phyloP scores from a whole-genome alignment of 2,888 invertebrate genomes.

The Augiades crinisus region DNA sequence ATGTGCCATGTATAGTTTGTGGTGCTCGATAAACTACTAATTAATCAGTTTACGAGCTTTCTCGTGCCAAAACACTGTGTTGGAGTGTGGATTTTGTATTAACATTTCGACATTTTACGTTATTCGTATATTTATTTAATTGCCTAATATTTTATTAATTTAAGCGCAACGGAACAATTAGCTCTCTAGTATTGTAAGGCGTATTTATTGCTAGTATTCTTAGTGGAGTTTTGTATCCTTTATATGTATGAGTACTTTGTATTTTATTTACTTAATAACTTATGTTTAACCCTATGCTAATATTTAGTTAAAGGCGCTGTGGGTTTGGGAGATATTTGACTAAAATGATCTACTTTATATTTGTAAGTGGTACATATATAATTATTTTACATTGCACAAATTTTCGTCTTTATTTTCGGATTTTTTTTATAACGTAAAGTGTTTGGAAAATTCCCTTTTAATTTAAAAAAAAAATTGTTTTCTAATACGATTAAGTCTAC shows the following conservation, averaged over 20 bases:
- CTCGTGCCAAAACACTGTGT: slow-evolving; percentile 48
- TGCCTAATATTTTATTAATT: slow-evolving; percentile 37
- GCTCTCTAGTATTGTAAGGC: slow-evolving; percentile 63
- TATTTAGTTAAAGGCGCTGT: slow-evolving; percentile 8
- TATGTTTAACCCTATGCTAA: not conserved
- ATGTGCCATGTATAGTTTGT: slow-evolving; percentile 1
- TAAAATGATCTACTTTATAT: too few relatives aligned
- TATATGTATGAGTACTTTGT: slow-evolving; percentile 24
- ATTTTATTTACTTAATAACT: slow-evolving; percentile 10
- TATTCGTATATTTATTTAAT: slow-evolving; percentile 34
- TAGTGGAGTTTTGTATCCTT: slow-evolving; percentile 30
- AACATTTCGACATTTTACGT: slow-evolving; percentile 26
- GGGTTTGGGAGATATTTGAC: not conserved
- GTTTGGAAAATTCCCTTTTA: too few relatives aligned
- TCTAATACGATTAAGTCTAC: too few relatives aligned
- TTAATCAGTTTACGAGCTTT: slow-evolving; percentile 45
- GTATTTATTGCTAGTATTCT: slow-evolving; percentile 56
- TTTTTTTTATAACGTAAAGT: too few relatives aligned
- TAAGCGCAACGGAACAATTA: slow-evolving; percentile 35
- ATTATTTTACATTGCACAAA: too few relatives aligned
- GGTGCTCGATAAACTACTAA: slow-evolving; percentile 30
- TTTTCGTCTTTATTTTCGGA: too few relatives aligned
- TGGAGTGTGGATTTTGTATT: slow-evolving; percentile 26
- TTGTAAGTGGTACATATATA: too few relatives aligned
- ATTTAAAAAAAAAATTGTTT: too few relatives aligned